Conservation (phyloP, 1,140 invertebrate genomes). For the Ladona fulva region DNA sequence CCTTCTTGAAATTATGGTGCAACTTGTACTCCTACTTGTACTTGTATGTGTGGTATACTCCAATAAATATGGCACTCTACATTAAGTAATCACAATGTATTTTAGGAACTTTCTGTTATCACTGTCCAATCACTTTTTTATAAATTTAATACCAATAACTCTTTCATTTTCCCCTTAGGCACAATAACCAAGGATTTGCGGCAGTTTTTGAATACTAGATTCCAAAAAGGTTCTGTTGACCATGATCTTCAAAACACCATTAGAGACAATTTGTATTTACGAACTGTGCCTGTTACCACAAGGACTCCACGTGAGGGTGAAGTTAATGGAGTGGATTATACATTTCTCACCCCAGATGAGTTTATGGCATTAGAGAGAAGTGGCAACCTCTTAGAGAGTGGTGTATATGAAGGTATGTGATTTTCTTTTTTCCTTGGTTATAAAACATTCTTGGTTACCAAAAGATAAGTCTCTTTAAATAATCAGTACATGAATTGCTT, state of each 20-base stretch:
- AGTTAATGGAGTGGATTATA: conserved; percentile 57
- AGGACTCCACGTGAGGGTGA: conserved; percentile 48
- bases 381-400: conserved; percentile 56
- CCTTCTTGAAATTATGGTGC: too few species aligned
- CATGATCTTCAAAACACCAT: conserved; percentile 60
- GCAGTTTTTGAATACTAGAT: conserved; percentile 50
- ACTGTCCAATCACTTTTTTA: too few species aligned
- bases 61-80: too few species aligned
- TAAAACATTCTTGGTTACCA: neutral
- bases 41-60: too few species aligned
- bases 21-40: too few species aligned
- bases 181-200: conserved; percentile 45
- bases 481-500: too few species aligned
- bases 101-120: too few species aligned
- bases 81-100: too few species aligned
- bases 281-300: conserved; percentile 61
- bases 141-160: too few species aligned
- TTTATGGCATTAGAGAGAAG: conserved; percentile 50
- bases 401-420: conserved; percentile 50
- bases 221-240: conserved; percentile 54
- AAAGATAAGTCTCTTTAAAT: too few species aligned
- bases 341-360: conserved; percentile 49
- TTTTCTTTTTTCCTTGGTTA: neutral
- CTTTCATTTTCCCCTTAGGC: conserved; percentile 28
- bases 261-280: conserved; percentile 56